Conservation (phyloP, 2,113 vertebrate species). For the Trogon surrucura region DNA sequence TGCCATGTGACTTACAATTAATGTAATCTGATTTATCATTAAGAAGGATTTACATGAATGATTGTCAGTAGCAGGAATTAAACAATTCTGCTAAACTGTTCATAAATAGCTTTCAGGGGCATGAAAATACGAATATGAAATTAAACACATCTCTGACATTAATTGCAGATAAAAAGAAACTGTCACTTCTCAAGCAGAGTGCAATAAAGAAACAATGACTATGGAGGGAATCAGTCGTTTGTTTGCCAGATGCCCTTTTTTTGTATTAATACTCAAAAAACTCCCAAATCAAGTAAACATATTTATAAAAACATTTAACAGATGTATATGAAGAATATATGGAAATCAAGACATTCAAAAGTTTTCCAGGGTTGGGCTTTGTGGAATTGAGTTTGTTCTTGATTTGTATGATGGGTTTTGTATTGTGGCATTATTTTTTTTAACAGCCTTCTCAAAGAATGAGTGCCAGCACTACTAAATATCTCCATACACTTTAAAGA, state of each 20-base stretch:
- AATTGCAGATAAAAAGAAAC: constrained; percentile 44
- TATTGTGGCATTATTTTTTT: background rate
- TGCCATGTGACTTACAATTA: background rate
- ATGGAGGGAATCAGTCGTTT: background rate
- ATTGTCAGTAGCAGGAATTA: constrained; percentile 53
- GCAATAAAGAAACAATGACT: constrained; percentile 10
- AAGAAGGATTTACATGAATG: constrained; percentile 29
- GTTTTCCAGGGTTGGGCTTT: background rate
- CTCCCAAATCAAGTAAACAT: background rate
- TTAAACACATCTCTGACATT: constrained; percentile 24
- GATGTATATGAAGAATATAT: background rate
- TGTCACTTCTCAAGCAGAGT: background rate
- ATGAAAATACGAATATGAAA: constrained; percentile 52
- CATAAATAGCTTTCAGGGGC: background rate
- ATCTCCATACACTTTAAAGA: background rate
- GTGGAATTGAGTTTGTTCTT: background rate
- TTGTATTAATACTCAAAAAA: background rate
- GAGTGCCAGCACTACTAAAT: background rate
- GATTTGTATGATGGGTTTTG: background rate
- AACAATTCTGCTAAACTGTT: constrained; percentile 28
- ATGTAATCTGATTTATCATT: constrained; percentile 33
- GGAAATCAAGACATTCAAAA: background rate
- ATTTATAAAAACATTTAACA: background rate
- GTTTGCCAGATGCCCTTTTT: background rate
- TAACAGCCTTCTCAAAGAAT: background rate